Percentiles rank a stretch among this genome's conserved stretches.
These are phyloP conservation scores for Fragum whitleyi DNA, from an alignment of 2,888 invertebrate genomes.

Conservation along the genomic window DNA sequence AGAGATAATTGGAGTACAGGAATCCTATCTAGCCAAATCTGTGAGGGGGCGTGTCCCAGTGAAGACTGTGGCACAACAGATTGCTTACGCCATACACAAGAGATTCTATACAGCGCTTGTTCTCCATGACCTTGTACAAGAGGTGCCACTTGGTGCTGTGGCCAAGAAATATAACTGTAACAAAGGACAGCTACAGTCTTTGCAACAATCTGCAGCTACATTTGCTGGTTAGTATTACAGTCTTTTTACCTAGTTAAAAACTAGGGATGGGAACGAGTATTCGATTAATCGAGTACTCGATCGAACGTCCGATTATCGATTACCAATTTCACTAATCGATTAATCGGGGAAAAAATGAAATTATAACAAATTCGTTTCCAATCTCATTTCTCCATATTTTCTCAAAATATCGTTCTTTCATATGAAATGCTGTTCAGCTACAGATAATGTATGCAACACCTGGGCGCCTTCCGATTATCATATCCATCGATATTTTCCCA, in stretches of 20 bases:
- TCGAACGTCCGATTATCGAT: too few relatives aligned
- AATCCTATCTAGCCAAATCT: constrained; percentile 91
- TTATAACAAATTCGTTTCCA: too few relatives aligned
- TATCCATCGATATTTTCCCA: too few relatives aligned
- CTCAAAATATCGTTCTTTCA: too few relatives aligned
- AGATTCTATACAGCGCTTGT: constrained; percentile 91
- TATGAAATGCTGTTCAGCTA: too few relatives aligned
- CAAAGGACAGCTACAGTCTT: constrained; percentile 95
- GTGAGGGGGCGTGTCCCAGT: constrained; percentile 76
- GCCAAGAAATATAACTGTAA: constrained; percentile 94
- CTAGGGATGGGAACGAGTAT: too few relatives aligned
- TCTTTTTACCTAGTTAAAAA: neutral
- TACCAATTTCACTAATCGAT: too few relatives aligned
- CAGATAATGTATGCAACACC: too few relatives aligned
- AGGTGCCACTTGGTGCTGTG: constrained; percentile 91
- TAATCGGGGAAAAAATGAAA: too few relatives aligned
- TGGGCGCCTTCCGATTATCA: too few relatives aligned
- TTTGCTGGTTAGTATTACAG: constrained; percentile 90
- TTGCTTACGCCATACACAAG: constrained; percentile 79
- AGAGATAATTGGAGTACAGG: constrained; percentile 93
- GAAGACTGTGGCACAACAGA: constrained; percentile 73
- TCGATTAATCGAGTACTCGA: too few relatives aligned
- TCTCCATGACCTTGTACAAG: constrained; percentile 96
- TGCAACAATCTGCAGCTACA: constrained; percentile 97
- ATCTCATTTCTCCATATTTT: too few relatives aligned